phyloP scores from a whole-genome alignment of 1,140 invertebrate species.

The Charaxes varanes region DNA sequence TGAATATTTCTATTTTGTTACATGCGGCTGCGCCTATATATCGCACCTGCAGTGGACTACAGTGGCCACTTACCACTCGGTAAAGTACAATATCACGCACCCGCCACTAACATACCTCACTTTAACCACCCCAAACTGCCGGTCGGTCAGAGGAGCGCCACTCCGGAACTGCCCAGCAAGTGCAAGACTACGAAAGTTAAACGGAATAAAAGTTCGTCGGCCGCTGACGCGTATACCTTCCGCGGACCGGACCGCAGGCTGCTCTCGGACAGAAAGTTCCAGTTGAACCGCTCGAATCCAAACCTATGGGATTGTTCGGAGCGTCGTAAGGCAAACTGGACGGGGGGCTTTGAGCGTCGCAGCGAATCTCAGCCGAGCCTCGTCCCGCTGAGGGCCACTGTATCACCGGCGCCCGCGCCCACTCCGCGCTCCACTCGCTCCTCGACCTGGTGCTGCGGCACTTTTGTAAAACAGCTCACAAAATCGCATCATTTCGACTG shows the following conservation, averaged over 20 bases:
- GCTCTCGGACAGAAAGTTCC: constrained; percentile 54
- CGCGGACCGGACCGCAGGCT: constrained; percentile 53
- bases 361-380: constrained; percentile 58
- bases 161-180: constrained; percentile 41
- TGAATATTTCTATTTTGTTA: constrained; percentile 74
- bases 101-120: constrained; percentile 72
- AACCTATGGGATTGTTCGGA: constrained; percentile 56
- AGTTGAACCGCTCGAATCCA: constrained; percentile 67
- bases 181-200: constrained; percentile 59
- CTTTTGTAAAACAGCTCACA: constrained; percentile 76
- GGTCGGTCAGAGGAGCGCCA: constrained; percentile 41
- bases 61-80: constrained; percentile 76
- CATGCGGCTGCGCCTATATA: constrained; percentile 75
- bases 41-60: constrained; percentile 77
- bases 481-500: constrained; percentile 78
- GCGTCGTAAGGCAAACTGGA: constrained; percentile 30
- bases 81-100: constrained; percentile 79
- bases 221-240: constrained; percentile 56
- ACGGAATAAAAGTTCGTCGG: constrained; percentile 68
- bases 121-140: constrained; percentile 55
- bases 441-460: constrained; percentile 78
- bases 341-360: constrained; percentile 31
- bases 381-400: constrained; percentile 32
- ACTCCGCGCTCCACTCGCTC: constrained; percentile 71
- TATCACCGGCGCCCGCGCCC: constrained; percentile 26